phyloP scores from a whole-genome alignment of 2,888 invertebrate species.

The Acrobasis repandana region DNA sequence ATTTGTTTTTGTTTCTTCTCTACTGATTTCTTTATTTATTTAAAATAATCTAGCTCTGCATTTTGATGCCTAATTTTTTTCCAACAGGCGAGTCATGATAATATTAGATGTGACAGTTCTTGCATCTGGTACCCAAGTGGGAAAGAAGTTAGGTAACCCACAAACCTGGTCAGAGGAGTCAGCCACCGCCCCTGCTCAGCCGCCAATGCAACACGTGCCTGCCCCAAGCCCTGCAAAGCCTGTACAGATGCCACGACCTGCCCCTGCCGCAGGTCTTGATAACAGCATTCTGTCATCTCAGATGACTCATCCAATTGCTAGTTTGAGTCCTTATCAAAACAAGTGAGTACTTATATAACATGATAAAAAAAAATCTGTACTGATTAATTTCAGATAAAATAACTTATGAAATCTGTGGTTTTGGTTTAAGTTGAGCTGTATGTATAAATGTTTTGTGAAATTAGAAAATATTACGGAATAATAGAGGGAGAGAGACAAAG shows the following conservation, averaged over 20 bases:
- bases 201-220: constrained; percentile 47
- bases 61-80: neutral
- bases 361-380: constrained; percentile 7
- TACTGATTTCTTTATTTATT: too few relatives aligned
- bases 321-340: constrained; percentile 96
- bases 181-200: constrained; percentile 43
- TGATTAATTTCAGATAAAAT: too few relatives aligned
- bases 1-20: too few relatives aligned
- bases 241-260: constrained; percentile 35
- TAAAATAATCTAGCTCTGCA: too few relatives aligned
- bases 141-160: constrained; percentile 91
- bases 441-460: too few relatives aligned
- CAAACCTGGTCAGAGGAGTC: constrained; percentile 84
- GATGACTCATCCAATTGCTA: constrained; percentile 89
- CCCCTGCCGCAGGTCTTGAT: constrained; percentile 58
- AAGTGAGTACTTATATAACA: constrained; percentile 78
- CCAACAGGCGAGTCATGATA: constrained; percentile 90
- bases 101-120: constrained; percentile 90
- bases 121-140: constrained; percentile 87
- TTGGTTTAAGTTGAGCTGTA: too few relatives aligned
- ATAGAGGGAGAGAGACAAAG: too few relatives aligned
- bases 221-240: constrained; percentile 45
- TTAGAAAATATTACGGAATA: too few relatives aligned
- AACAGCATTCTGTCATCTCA: constrained; percentile 71
- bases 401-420: too few relatives aligned